Conservation (phyloP, 2,888 invertebrate genomes). For the Rhaphigaster nebulosa region DNA sequence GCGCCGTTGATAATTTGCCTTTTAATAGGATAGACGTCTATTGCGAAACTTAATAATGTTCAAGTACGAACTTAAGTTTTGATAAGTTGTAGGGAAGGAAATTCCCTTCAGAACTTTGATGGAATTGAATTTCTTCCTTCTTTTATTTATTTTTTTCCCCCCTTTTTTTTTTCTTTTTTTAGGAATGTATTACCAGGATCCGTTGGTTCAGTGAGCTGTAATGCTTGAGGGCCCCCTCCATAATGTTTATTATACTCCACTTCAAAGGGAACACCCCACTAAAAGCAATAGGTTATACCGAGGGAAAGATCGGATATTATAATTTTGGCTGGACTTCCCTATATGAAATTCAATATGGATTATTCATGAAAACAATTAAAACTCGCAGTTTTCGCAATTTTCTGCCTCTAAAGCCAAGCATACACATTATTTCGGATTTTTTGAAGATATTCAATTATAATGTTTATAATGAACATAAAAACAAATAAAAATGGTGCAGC, state of each 20-base stretch:
- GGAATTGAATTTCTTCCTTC: not conserved
- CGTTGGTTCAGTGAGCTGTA: not conserved
- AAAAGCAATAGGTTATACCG: not conserved
- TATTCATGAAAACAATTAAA: not conserved
- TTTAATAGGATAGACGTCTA: conserved; percentile 14
- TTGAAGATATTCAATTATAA: too few relatives aligned
- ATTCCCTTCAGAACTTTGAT: conserved; percentile 14
- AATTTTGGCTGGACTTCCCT: not conserved
- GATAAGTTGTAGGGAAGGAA: conserved; percentile 14
- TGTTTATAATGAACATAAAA: too few relatives aligned
- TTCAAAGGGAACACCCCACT: not conserved
- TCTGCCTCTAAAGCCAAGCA: not conserved
- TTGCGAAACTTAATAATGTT: conserved; percentile 14
- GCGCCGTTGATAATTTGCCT: conserved; percentile 14
- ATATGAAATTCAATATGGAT: not conserved
- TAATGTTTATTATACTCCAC: not conserved
- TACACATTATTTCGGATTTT: too few relatives aligned
- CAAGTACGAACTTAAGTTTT: conserved; percentile 14
- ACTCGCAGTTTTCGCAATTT: not conserved
- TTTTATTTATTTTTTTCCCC: too few relatives aligned
- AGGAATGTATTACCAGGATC: not conserved
- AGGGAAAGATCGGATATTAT: conserved; percentile 14
- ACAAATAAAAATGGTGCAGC: too few relatives aligned
- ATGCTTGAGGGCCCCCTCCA: not conserved
- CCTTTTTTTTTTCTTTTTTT: not conserved